phyloP scores from a whole-genome alignment of 2,113 vertebrate genomes.

The Microcebus ravelobensis region DNA sequence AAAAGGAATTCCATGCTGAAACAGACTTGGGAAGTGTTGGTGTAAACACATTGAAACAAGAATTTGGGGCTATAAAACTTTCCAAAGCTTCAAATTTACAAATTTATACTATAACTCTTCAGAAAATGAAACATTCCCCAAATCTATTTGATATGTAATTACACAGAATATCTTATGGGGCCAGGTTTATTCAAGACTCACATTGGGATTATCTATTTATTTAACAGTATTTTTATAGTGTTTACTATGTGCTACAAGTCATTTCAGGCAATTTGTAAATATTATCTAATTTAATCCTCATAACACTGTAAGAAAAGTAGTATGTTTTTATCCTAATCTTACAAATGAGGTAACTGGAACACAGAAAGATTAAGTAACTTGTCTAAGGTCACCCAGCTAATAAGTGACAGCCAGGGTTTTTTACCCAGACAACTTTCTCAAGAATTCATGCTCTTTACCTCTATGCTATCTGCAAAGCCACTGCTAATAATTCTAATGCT shows the following conservation, averaged over 20 bases:
- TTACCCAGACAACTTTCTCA: background rate
- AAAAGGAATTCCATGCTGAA: background rate
- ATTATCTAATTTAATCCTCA: background rate
- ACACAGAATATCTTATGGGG: background rate
- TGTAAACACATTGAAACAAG: background rate
- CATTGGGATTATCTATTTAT: background rate
- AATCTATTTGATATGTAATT: background rate
- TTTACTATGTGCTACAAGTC: background rate
- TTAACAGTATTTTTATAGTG: background rate
- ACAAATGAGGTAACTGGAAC: background rate
- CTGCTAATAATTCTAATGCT: background rate
- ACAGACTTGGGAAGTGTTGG: background rate
- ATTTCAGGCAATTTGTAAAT: background rate
- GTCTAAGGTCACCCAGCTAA: background rate
- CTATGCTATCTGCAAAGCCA: background rate
- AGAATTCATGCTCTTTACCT: background rate
- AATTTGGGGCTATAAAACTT: background rate
- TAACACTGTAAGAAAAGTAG: background rate
- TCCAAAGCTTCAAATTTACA: background rate
- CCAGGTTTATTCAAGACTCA: background rate
- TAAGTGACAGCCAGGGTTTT: background rate
- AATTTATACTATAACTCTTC: background rate
- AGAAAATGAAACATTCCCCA: background rate
- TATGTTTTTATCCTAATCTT: background rate
- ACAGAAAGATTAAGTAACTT: background rate